A percentile compares a stretch with the other conserved stretches of the same genome.
Conservation (phyloP, 2,888 invertebrate species). For the Congeria kusceri region DNA sequence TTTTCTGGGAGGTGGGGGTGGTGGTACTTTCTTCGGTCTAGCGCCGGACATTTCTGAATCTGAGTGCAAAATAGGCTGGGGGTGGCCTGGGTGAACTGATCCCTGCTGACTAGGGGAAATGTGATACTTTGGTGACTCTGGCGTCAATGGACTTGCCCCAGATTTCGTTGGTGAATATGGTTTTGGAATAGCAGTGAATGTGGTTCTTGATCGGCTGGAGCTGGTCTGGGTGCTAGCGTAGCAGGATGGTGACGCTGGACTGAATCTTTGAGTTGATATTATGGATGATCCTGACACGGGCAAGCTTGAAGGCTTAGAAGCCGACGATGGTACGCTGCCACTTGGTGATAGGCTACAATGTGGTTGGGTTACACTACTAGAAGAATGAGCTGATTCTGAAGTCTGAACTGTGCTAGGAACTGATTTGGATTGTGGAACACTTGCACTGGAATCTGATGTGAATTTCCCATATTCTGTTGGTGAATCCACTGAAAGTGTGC, state of each 20-base stretch:
- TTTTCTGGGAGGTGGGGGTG: conserved; percentile 83
- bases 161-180: conserved; percentile 61
- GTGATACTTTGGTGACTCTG: conserved; percentile 60
- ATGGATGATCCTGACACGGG: conserved; percentile 46
- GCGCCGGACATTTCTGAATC: conserved; percentile 41
- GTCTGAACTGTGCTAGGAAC: conserved; percentile 22
- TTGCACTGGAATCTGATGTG: conserved; percentile 29
- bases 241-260: conserved; percentile 57
- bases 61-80: neutral
- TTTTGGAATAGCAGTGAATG: conserved; percentile 61
- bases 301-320: conserved; percentile 57
- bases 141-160: conserved; percentile 57
- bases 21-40: conserved; percentile 79
- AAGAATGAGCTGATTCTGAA: no score
- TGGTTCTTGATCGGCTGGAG: conserved; percentile 35
- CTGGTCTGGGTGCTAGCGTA: conserved; percentile 10
- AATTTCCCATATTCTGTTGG: conserved; percentile 52
- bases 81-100: neutral
- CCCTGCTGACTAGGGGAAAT: conserved; percentile 51
- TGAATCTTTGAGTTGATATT: conserved; percentile 54
- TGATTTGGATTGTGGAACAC: conserved; percentile 38
- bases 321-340: conserved; percentile 30
- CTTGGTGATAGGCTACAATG: conserved; percentile 43
- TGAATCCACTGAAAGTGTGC: conserved; percentile 45
- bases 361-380: conserved; percentile 45